Conservation (phyloP, 2,797 vertebrate genomes). For the Malacoctenus gilli region DNA sequence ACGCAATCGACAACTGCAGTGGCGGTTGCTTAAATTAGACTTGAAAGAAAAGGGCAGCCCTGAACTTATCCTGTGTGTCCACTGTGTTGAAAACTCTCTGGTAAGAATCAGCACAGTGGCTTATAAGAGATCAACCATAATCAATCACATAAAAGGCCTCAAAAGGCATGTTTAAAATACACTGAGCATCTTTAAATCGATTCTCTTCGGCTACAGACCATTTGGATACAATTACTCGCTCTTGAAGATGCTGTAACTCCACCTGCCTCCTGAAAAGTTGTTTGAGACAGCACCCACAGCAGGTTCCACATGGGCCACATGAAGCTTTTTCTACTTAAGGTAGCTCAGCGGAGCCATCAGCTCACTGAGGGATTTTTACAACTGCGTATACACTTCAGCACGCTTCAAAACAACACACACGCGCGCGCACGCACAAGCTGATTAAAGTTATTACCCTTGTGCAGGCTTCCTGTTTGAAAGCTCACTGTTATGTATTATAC, state of each 20-base stretch:
- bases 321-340: too few species aligned
- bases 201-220: too few species aligned
- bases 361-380: conserved; percentile 7
- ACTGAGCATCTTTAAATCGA: too few species aligned
- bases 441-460: conserved; percentile 4
- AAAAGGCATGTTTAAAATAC: too few species aligned
- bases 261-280: too few species aligned
- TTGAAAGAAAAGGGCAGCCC: neutral
- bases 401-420: neutral
- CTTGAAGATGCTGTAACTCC: too few species aligned
- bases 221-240: too few species aligned
- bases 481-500: neutral
- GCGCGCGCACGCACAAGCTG: too few species aligned
- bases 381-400: neutral
- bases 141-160: too few species aligned
- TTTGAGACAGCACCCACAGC: too few species aligned
- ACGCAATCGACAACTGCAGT: neutral
- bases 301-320: too few species aligned
- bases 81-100: neutral
- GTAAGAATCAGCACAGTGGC: neutral
- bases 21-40: conserved; percentile 13
- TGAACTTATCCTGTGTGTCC: neutral
- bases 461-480: neutral
- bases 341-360: too few species aligned
- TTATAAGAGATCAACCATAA: neutral